Conservation (phyloP, 2,797 vertebrate species). For the Catamblyrhynchus diadema region DNA sequence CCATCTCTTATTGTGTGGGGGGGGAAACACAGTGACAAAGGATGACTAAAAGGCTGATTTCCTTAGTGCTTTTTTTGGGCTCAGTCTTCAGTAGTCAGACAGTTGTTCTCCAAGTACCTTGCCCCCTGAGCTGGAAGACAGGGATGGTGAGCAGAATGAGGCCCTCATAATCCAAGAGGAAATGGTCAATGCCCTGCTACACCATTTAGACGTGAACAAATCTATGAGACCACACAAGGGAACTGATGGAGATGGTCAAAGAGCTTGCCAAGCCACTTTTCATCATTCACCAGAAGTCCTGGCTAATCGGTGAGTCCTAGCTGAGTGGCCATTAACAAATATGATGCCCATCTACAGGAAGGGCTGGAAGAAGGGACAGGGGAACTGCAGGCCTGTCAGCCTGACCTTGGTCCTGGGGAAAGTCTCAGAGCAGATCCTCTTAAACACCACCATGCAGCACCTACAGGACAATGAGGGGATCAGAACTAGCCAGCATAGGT, state of each 20-base stretch:
- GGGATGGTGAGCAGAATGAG: background rate
- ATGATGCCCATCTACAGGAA: background rate
- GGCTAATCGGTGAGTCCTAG: fast-evolving
- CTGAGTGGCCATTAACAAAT: background rate
- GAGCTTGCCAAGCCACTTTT: background rate
- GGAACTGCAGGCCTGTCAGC: background rate
- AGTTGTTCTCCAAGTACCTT: background rate
- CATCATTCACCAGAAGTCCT: background rate
- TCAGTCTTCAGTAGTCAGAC: background rate
- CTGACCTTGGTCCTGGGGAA: background rate
- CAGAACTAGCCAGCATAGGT: background rate
- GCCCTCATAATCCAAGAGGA: background rate
- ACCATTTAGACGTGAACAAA: background rate
- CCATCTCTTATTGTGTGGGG: fast-evolving
- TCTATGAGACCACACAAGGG: background rate
- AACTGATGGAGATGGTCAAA: background rate
- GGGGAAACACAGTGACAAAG: fast-evolving
- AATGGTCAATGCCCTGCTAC: background rate
- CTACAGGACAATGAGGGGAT: background rate
- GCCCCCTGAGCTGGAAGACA: background rate
- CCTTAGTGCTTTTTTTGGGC: background rate
- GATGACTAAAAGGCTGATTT: background rate
- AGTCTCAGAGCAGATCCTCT: background rate
- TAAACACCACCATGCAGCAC: background rate
- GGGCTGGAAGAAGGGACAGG: background rate